phyloP scores from a whole-genome alignment of 2,888 invertebrate species.

The Sminthurinus aureus region DNA sequence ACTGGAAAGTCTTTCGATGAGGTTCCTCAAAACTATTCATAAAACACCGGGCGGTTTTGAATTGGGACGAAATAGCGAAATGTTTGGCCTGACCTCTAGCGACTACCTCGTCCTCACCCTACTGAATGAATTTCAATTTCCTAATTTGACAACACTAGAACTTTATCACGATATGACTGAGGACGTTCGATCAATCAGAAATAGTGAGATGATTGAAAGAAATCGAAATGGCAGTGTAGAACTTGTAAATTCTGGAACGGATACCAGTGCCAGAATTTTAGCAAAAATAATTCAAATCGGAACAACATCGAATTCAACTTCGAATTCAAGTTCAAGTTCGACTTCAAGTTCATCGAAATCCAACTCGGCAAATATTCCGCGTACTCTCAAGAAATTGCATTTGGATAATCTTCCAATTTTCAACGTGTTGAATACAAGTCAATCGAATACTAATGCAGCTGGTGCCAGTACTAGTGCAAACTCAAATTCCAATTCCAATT shows the following conservation, averaged over 20 bases:
- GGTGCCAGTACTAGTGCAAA: no score
- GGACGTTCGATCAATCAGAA: background rate
- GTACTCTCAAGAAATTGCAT: background rate
- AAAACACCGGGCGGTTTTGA: background rate
- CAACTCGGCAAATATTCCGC: no score
- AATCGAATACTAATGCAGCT: no score
- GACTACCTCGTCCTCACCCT: slow-evolving; percentile 8
- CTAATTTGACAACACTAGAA: background rate
- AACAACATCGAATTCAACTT: no score
- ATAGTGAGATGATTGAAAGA: slow-evolving; percentile 28
- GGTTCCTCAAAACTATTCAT: background rate
- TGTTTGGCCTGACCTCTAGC: background rate
- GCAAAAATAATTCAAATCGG: background rate
- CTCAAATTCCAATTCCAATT: no score
- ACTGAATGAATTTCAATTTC: slow-evolving; percentile 3
- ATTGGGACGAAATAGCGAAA: background rate
- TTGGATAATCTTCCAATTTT: slow-evolving; percentile 15
- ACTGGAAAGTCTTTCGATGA: background rate
- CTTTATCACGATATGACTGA: slow-evolving; percentile 19
- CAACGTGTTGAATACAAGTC: background rate
- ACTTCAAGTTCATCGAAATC: no score
- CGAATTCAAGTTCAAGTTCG: no score
- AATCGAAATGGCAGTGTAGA: background rate
- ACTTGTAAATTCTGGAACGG: background rate
- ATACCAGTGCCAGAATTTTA: background rate